Conservation (phyloP, 2,113 vertebrate genomes). For the Corythaeola cristata region DNA sequence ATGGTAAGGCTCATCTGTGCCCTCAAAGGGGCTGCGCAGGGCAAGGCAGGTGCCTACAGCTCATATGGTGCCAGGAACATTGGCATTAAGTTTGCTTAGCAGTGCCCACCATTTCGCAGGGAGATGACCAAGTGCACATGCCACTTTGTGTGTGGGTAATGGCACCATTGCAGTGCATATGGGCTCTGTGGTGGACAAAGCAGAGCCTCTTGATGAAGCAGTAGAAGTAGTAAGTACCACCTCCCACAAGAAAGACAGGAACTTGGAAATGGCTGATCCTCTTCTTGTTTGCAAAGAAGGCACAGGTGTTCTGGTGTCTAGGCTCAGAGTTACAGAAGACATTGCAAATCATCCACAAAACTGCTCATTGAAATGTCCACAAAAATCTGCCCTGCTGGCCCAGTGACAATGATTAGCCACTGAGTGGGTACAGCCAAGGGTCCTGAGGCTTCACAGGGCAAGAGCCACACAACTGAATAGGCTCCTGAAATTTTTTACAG, state of each 20-base stretch:
- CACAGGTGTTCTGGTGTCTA: not conserved
- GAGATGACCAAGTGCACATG: not conserved
- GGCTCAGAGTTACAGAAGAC: not conserved
- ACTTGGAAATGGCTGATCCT: not conserved
- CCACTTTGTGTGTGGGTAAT: not conserved
- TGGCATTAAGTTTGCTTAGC: not conserved
- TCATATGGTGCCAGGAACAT: not conserved
- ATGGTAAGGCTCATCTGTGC: not conserved
- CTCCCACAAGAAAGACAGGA: not conserved
- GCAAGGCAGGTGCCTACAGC: not conserved
- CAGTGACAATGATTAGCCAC: not conserved
- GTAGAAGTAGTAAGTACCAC: not conserved
- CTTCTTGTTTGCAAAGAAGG: not conserved
- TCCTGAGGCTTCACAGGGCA: not conserved
- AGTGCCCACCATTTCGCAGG: not conserved
- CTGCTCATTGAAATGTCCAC: not conserved
- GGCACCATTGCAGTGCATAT: not conserved
- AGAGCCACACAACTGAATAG: not conserved
- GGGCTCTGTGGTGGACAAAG: not conserved
- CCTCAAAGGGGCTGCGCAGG: not conserved
- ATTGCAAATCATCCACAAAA: not conserved
- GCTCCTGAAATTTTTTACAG: not conserved
- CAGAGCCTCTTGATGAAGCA: not conserved
- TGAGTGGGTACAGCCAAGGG: not conserved
- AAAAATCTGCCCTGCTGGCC: not conserved